phyloP scores from a whole-genome alignment of 2,888 invertebrate species.

The Gibbula magus region DNA sequence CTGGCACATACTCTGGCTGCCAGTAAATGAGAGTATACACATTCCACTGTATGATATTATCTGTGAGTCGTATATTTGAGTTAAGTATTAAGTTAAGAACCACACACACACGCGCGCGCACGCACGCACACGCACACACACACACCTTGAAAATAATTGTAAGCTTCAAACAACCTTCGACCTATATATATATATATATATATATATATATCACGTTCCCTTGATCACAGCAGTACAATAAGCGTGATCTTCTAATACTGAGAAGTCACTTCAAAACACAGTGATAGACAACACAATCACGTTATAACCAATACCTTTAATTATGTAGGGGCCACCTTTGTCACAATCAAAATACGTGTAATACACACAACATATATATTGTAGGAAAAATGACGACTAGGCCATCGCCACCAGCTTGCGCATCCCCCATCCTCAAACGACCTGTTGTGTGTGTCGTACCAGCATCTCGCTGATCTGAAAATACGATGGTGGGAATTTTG shows the following conservation, averaged over 20 bases:
- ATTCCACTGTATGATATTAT: no score
- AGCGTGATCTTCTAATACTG: no score
- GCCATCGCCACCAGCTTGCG: background rate
- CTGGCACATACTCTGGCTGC: no score
- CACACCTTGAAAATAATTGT: background rate
- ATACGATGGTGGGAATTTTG: background rate
- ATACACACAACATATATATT: background rate
- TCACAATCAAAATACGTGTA: background rate
- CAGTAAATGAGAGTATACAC: no score
- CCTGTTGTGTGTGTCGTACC: conserved; percentile 39
- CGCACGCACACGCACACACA: background rate
- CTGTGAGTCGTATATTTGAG: no score
- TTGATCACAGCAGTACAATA: no score
- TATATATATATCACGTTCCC: no score
- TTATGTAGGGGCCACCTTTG: background rate
- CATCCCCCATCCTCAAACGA: conserved; percentile 5
- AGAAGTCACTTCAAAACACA: no score
- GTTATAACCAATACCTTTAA: background rate
- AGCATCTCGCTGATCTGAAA: conserved; percentile 40
- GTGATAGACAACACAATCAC: no score
- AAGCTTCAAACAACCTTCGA: background rate
- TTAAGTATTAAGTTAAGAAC: no score
- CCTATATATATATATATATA: background rate
- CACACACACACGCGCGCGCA: background rate
- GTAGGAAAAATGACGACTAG: background rate